These are phyloP conservation scores for Melopsittacus undulatus DNA, from an alignment of 2,797 vertebrate species.

Conservation along the genomic window DNA sequence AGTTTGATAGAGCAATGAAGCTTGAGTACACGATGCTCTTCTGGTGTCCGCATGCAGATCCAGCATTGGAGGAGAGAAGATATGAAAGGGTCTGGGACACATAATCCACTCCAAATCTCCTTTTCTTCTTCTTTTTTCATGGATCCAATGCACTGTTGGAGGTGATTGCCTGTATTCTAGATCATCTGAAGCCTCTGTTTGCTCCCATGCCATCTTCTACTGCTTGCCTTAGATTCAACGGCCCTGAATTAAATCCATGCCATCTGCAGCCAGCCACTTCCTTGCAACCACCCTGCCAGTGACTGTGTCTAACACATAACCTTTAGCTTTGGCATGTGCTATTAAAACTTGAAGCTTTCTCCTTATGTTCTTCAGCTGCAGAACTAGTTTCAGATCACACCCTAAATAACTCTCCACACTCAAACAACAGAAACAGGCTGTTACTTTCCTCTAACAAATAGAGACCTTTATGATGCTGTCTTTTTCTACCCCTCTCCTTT, in stretches of 20 bases:
- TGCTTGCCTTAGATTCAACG: background rate
- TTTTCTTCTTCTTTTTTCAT: background rate
- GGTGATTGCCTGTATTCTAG: background rate
- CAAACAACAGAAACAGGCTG: background rate
- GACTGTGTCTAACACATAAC: background rate
- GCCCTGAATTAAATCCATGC: background rate
- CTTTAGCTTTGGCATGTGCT: background rate
- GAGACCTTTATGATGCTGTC: background rate
- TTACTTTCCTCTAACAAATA: background rate
- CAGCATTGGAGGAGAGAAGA: background rate
- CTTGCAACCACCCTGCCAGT: background rate
- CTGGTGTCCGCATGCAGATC: accelerated
- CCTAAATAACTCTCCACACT: background rate
- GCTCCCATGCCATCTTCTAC: background rate
- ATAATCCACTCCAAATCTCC: background rate
- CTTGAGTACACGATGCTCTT: accelerated
- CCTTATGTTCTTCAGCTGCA: background rate
- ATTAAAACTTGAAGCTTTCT: background rate
- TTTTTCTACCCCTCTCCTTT: background rate
- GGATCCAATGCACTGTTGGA: background rate
- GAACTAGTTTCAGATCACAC: background rate
- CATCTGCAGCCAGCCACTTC: background rate
- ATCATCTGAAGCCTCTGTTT: background rate
- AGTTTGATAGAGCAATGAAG: background rate
- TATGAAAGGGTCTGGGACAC: background rate